Base-by-base conservation (phyloP, 1,140 invertebrate species). In the Arion vulgaris region DNA sequence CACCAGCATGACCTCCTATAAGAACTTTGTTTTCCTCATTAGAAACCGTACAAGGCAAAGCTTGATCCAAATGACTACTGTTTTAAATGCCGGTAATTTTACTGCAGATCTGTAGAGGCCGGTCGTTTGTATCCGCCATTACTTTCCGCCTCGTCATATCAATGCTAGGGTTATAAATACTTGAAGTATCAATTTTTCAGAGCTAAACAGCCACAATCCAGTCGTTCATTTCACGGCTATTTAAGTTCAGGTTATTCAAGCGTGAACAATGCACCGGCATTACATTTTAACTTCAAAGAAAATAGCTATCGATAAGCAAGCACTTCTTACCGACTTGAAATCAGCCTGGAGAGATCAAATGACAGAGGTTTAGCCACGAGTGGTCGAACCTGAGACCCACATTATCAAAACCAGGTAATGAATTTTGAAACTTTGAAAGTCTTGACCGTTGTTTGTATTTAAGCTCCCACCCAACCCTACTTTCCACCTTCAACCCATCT, bases 251-350 rank as follows among this genome's bases (percentile, higher is more conserved):
- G n/a, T 66, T 28, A 66, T 23, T 32, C n/a, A 28, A 34, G 62
- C 62, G 62, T 66, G 62, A 66, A 66, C 62, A 66, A 66, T 66
- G 62, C 62, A 66, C 62, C 62, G 62, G 28, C 62, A 66, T 66
- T 66, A 66, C 62, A 32, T 66, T 66, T 66, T 32, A 66, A 66
- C 62, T 66, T 66, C 62, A 66, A 66, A 66, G 62, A 32, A 57
- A 66, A 66, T 66, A 23, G 62, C 62, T 34, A 32, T 66, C 62
- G 28, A 66, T 66, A 66, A 66, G 62, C n/a, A 66, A 28, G n/a
- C 62, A 66, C 7, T 32, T 66, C 62, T 66, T 66, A 66, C 28
- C 28, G 62, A 1, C 1, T 32, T 11, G 62, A 28, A 32, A 66
- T 28, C 62, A 66, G n/a, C 62, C 2, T 17, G 11, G 28, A 17